These are phyloP conservation scores for Henicopernis longicauda DNA, from an alignment of 2,113 vertebrate genomes.

Conservation along the genomic window DNA sequence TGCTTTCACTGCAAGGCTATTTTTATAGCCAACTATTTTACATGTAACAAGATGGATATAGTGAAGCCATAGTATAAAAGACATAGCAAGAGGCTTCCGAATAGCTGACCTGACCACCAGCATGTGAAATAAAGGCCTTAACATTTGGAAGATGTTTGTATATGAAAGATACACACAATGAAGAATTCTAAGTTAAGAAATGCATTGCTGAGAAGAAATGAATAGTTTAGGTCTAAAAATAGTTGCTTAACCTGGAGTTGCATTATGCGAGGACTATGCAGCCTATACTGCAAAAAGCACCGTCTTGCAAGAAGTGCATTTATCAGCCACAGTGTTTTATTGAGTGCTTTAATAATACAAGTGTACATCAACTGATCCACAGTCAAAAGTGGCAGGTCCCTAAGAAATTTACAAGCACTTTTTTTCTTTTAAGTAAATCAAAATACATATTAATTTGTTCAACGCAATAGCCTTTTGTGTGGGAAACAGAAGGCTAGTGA, in stretches of 20 bases:
- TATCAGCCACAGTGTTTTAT: slow-evolving; percentile 98
- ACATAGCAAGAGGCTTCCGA: neutral
- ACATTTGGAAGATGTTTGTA: neutral
- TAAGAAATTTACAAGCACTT: slow-evolving; percentile 98
- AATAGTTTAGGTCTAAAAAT: slow-evolving; percentile 1
- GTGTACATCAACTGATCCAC: slow-evolving; percentile 97
- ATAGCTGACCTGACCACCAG: neutral
- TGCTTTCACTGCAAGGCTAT: slow-evolving; percentile 4
- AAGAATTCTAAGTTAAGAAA: slow-evolving; percentile 21
- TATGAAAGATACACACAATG: neutral
- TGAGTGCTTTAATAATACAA: slow-evolving; percentile 99
- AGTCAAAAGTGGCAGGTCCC: slow-evolving; percentile 91
- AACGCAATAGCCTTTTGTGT: slow-evolving; percentile 83
- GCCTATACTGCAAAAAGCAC: slow-evolving; percentile 17
- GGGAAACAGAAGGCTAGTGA: slow-evolving; percentile 82
- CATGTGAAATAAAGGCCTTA: neutral
- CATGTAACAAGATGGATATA: neutral
- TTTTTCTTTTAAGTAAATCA: slow-evolving; percentile 85
- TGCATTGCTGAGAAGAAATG: neutral
- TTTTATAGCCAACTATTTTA: slow-evolving; percentile 27
- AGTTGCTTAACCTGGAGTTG: neutral
- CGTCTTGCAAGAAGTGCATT: slow-evolving; percentile 36
- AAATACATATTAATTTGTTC: slow-evolving; percentile 89
- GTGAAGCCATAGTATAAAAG: neutral
- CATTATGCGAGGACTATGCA: neutral